A percentile compares a stretch with the other conserved stretches of the same genome.
Conservation (phyloP, 2,888 invertebrate genomes). For the Taphrorychus bicolor region DNA sequence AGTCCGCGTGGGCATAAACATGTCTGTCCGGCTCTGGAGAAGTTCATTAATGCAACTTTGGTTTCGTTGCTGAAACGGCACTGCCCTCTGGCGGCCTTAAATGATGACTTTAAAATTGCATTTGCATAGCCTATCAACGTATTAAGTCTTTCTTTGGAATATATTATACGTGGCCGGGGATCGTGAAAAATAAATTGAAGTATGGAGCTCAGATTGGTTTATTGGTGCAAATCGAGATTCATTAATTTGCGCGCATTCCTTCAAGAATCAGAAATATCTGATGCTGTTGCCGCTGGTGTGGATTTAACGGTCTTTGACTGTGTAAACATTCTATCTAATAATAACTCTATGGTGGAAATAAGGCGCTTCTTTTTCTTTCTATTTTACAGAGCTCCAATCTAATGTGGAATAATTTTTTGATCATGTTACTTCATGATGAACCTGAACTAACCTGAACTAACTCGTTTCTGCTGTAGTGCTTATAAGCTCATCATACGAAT, state of each 20-base stretch:
- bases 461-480: too few relatives aligned
- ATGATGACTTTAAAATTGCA: conserved; percentile 60
- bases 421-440: too few relatives aligned
- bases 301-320: too few relatives aligned
- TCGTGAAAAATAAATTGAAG: conserved; percentile 37
- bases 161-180: conserved; percentile 28
- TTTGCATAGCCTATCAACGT: conserved; percentile 53
- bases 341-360: too few relatives aligned
- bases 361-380: too few relatives aligned
- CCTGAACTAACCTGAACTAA: too few relatives aligned
- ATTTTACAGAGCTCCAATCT: too few relatives aligned
- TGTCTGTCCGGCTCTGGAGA: conserved; percentile 59
- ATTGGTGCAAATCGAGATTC: conserved; percentile 22
- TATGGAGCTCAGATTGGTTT: conserved; percentile 21
- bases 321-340: too few relatives aligned
- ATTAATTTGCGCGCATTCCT: conserved; percentile 15
- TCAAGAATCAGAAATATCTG: too few relatives aligned
- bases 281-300: too few relatives aligned
- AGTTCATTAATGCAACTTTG: conserved; percentile 60
- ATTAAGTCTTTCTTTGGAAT: conserved; percentile 39
- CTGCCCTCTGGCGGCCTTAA: conserved; percentile 57
- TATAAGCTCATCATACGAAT: too few relatives aligned
- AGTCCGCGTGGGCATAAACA: conserved; percentile 60
- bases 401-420: too few relatives aligned
- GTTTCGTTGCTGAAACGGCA: conserved; percentile 57